Evolutionary conservation across 2,888 invertebrate genomes (phyloP).

Genomic region (Cosmorhoe ocellata): DNA sequence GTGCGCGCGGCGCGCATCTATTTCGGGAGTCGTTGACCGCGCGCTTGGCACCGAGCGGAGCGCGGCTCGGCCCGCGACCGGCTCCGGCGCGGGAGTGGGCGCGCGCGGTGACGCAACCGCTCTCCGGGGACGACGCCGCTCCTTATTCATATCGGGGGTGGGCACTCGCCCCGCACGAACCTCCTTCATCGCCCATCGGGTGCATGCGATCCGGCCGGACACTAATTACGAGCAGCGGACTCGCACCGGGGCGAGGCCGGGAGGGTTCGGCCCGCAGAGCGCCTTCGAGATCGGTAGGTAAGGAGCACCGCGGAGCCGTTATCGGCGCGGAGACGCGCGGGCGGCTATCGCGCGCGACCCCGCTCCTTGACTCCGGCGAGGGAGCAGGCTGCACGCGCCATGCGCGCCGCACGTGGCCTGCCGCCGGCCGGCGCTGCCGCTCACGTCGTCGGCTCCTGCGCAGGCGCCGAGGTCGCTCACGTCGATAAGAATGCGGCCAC

Average conservation of each 20-base stretch:
- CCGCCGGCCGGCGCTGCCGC: too few species aligned
- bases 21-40: constrained; percentile 82
- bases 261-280: too few species aligned
- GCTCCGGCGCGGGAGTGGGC: constrained; percentile 48
- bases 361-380: constrained; percentile 10
- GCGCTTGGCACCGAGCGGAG: constrained; percentile 59
- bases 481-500: too few species aligned
- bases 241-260: too few species aligned
- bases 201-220: constrained; percentile 50
- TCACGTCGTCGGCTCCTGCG: neutral
- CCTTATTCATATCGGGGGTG: neutral
- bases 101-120: constrained; percentile 43
- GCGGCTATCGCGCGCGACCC: constrained; percentile 10
- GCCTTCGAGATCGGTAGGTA: too few species aligned
- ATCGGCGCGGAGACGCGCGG: constrained; percentile 1
- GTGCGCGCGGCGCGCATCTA: constrained; percentile 72
- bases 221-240: too few species aligned
- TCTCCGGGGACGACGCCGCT: neutral
- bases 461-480: too few species aligned
- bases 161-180: constrained; percentile 54
- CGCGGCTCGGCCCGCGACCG: constrained; percentile 37
- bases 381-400: constrained; percentile 1
- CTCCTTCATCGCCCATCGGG: constrained; percentile 53
- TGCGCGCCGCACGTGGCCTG: too few species aligned
- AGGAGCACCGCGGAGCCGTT: too few species aligned